These are phyloP conservation scores for Cossypha dichroa DNA, from an alignment of 2,797 vertebrate species.

Conservation along the genomic window DNA sequence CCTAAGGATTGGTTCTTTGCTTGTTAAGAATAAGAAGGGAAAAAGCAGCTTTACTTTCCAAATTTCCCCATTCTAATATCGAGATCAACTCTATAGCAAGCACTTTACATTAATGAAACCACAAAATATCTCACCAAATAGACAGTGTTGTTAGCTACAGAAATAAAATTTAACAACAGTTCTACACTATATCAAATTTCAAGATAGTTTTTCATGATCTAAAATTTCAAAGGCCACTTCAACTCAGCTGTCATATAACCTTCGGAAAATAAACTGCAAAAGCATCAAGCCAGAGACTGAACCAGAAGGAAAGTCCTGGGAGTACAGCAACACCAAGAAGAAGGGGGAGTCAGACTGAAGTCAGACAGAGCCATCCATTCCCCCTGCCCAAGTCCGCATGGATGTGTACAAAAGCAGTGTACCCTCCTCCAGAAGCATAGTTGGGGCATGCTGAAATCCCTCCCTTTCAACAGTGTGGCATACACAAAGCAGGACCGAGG, in stretches of 20 bases:
- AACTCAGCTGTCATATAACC: neutral
- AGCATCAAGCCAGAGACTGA: neutral
- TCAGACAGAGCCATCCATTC: neutral
- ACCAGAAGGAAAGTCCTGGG: neutral
- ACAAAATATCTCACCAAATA: neutral
- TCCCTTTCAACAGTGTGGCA: neutral
- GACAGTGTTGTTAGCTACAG: neutral
- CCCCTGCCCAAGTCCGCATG: neutral
- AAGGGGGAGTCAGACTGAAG: neutral
- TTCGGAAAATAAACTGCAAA: neutral
- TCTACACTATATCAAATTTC: neutral
- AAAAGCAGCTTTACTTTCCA: neutral
- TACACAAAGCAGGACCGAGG: neutral
- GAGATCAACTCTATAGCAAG: neutral
- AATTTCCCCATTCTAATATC: neutral
- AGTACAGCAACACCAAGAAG: neutral
- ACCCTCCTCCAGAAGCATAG: neutral
- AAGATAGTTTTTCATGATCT: neutral
- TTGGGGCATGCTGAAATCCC: neutral
- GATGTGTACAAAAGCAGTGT: rapidly evolving
- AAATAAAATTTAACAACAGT: neutral
- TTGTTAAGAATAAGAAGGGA: neutral
- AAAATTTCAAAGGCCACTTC: neutral
- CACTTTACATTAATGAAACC: neutral
- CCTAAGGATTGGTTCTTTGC: neutral